Percentiles rank a stretch among this genome's conserved stretches.
These are phyloP conservation scores for Seira sanloemensis DNA, from an alignment of 2,888 invertebrate genomes.

Conservation along the genomic window DNA sequence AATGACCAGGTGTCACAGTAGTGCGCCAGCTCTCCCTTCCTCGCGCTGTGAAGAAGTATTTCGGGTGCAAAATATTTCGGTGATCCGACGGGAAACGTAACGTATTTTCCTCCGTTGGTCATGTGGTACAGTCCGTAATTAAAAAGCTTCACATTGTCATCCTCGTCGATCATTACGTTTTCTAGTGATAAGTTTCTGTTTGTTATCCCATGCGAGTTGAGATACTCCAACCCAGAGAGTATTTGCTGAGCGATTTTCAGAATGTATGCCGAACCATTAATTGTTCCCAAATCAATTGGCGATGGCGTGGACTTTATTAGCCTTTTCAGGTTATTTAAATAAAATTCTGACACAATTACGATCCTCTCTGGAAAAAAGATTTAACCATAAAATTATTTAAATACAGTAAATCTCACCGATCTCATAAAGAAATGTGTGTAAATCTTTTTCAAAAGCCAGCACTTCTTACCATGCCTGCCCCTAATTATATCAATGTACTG, in stretches of 20 bases:
- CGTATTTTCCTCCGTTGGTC: conserved; percentile 90
- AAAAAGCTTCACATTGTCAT: conserved; percentile 87
- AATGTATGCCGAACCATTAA: conserved; percentile 75
- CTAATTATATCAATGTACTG: conserved; percentile 93
- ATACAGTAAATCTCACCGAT: background rate
- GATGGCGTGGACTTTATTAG: conserved; percentile 47
- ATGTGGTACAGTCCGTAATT: conserved; percentile 96
- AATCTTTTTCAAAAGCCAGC: too few species aligned
- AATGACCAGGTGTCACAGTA: conserved; percentile 91
- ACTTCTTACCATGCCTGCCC: conserved; percentile 95
- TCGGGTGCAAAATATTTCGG: conserved; percentile 90
- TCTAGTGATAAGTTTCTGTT: conserved; percentile 89
- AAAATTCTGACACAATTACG: conserved; percentile 88
- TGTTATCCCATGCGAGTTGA: conserved; percentile 83
- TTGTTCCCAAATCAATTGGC: conserved; percentile 36
- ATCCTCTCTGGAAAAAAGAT: conserved; percentile 82
- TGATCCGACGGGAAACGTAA: conserved; percentile 89
- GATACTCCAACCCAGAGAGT: conserved; percentile 83
- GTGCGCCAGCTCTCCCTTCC: conserved; percentile 76
- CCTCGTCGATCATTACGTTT: conserved; percentile 86
- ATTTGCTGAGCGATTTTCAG: conserved; percentile 84
- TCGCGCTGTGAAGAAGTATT: conserved; percentile 81
- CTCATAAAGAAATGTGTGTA: too few species aligned
- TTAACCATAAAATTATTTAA: background rate
- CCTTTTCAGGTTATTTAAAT: conserved; percentile 76